These are phyloP conservation scores for Polydrusus tereticollis DNA, from an alignment of 2,888 invertebrate genomes.

Conservation along the genomic window DNA sequence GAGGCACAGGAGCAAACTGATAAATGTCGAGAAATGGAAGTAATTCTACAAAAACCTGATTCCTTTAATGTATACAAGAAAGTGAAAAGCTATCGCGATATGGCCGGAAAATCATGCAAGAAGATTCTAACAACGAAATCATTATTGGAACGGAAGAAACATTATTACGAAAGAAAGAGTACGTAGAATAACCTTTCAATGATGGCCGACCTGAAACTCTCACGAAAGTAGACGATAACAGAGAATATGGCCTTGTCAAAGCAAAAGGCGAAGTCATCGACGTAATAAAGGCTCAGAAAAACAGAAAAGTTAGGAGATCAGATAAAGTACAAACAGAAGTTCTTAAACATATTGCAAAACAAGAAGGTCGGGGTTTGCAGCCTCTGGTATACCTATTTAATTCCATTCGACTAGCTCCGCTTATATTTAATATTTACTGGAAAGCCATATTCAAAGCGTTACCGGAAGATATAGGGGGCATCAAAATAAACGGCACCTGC, in stretches of 20 bases:
- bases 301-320: background rate
- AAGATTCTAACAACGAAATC: slow-evolving; percentile 15
- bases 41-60: slow-evolving; percentile 17
- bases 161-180: slow-evolving; percentile 26
- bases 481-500: too few species aligned
- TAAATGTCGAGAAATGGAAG: slow-evolving; percentile 29
- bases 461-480: too few species aligned
- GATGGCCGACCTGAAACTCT: background rate
- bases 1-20: slow-evolving; percentile 23
- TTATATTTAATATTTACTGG: background rate
- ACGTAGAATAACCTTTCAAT: slow-evolving; percentile 15
- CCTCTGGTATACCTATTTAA: background rate
- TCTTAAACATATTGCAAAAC: background rate
- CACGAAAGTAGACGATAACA: background rate
- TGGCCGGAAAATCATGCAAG: background rate
- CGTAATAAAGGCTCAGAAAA: slow-evolving; percentile 15
- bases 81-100: background rate
- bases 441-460: too few species aligned
- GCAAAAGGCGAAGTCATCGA: slow-evolving; percentile 20
- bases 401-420: background rate
- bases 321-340: background rate
- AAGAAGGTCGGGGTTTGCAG: background rate
- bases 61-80: slow-evolving; percentile 29
- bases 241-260: slow-evolving; percentile 1
- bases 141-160: background rate